phyloP scores from a whole-genome alignment of 2,113 vertebrate genomes.

The Cromileptes altivelis region DNA sequence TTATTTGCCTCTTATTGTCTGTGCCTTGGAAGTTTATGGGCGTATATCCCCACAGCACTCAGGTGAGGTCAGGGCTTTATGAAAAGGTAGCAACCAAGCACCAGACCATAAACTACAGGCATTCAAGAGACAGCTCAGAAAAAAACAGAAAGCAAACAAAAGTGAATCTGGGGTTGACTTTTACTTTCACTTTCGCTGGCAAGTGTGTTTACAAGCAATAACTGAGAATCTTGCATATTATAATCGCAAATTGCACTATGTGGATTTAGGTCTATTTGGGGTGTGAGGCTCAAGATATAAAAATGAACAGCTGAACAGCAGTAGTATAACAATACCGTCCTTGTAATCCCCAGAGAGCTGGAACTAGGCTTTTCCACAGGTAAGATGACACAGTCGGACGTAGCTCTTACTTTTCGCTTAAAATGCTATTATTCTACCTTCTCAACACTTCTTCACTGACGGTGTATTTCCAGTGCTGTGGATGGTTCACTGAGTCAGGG shows the following conservation, averaged over 20 bases:
- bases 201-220: no score
- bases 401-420: not conserved
- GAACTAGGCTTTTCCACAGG: not conserved
- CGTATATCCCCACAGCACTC: no score
- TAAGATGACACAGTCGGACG: not conserved
- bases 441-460: constrained; percentile 19
- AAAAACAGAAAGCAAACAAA: no score
- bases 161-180: no score
- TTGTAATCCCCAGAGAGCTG: not conserved
- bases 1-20: no score
- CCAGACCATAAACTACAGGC: no score
- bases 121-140: no score
- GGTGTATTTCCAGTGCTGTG: constrained; percentile 15
- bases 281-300: constrained; percentile 5
- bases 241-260: not conserved
- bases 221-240: no score
- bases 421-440: constrained; percentile 2
- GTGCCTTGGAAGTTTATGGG: no score
- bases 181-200: no score
- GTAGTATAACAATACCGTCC: constrained; percentile 20
- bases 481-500: constrained; percentile 44
- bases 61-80: no score
- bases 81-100: no score
- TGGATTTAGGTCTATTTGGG: not conserved
- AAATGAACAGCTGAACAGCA: constrained; percentile 17